Evolutionary conservation across 2,888 invertebrate genomes (phyloP).

Genomic region (Eilema caniola): DNA sequence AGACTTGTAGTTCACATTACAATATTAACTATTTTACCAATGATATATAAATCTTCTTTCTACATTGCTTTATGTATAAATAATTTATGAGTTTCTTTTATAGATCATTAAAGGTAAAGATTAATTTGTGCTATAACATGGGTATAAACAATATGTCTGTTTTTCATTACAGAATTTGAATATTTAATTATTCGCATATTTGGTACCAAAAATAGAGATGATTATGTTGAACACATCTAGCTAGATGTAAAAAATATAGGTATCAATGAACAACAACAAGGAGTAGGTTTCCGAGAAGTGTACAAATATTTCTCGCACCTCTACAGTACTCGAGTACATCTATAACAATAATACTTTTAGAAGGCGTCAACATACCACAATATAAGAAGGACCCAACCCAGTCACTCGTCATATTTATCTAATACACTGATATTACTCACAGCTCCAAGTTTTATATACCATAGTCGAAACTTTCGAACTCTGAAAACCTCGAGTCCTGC

Average conservation of each 20-base stretch:
- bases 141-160: conserved; percentile 50
- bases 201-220: conserved; percentile 85
- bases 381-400: conserved; percentile 76
- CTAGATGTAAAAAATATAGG: conserved; percentile 86
- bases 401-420: conserved; percentile 79
- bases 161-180: conserved; percentile 59
- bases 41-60: conserved; percentile 22
- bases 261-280: conserved; percentile 86
- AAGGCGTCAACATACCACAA: conserved; percentile 84
- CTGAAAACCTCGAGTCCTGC: conserved; percentile 95
- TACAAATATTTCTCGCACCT: conserved; percentile 84
- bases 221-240: conserved; percentile 84
- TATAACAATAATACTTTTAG: conserved; percentile 86
- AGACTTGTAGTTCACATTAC: conserved; percentile 22
- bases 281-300: conserved; percentile 84
- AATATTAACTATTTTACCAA: conserved; percentile 29
- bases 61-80: conserved; percentile 24
- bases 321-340: conserved; percentile 80
- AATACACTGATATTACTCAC: conserved; percentile 85
- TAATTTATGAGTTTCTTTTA: conserved; percentile 23
- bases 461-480: conserved; percentile 93
- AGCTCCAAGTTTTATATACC: conserved; percentile 87
- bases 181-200: conserved; percentile 44
- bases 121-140: conserved; percentile 40
- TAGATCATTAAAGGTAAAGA: conserved; percentile 56